Evolutionary conservation across 2,888 invertebrate genomes (phyloP).

Genomic region (Callinectes sapidus): DNA sequence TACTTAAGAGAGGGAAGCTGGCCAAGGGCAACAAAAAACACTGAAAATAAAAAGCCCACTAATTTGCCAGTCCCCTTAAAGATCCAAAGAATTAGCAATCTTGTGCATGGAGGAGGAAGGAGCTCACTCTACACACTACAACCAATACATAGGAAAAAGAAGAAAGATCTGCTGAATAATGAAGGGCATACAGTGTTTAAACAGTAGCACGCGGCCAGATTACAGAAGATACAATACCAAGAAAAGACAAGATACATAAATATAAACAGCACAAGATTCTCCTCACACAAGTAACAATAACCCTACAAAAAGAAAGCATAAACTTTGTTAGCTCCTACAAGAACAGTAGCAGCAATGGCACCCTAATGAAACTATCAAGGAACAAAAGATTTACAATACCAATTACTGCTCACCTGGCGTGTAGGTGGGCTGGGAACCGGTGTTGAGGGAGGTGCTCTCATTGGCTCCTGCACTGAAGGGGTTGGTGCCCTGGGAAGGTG

Average conservation of each 20-base stretch:
- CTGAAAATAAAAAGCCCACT: too few relatives aligned
- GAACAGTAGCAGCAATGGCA: not conserved
- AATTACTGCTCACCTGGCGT: slow-evolving; percentile 65
- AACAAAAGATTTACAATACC: not conserved
- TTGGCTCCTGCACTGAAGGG: slow-evolving; percentile 63
- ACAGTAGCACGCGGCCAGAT: not conserved
- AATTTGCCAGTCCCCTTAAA: too few relatives aligned
- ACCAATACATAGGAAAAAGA: not conserved
- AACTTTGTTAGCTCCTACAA: not conserved
- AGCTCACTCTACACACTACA: not conserved
- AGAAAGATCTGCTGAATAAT: not conserved
- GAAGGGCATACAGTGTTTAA: not conserved
- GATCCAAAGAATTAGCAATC: too few relatives aligned
- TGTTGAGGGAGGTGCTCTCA: slow-evolving; percentile 71
- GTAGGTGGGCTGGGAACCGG: slow-evolving; percentile 66
- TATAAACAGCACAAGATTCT: not conserved
- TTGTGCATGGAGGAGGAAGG: not conserved
- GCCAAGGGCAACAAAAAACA: too few relatives aligned
- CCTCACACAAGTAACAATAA: not conserved
- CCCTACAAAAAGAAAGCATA: not conserved
- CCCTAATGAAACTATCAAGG: not conserved
- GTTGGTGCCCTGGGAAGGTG: slow-evolving; percentile 64
- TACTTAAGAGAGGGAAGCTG: too few relatives aligned
- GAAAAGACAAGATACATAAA: not conserved
- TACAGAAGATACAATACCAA: too few relatives aligned